Evolutionary conservation across 2,888 invertebrate genomes (phyloP), one percentile per base, ranked within the genome.

Genomic region (Epinotia ramella): DNA sequence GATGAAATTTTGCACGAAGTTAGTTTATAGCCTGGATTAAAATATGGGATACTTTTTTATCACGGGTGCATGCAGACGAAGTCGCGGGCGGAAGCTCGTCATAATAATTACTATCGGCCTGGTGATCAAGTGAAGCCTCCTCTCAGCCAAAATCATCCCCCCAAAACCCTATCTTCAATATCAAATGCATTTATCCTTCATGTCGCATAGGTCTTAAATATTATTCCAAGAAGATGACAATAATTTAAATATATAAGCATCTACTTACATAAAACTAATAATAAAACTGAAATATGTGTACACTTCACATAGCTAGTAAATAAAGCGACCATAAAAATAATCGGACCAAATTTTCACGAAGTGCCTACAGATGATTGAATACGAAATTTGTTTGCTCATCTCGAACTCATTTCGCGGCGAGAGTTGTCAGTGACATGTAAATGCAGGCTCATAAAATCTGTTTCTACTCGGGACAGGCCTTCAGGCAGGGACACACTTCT

Each of bases 371-470:
- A 56, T 72, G 76, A 79, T 79, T 79, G 78, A 73, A 77, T 75
- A 76, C 76, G 74, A 71, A 79, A 79, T 78, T 78, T 80, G 79
- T 79, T 79, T 79, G 78, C 78, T 79, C 79, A 78, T 76, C 72
- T 66, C 77, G 74, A 80, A 77, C 79, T 75, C 77, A 77, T 78
- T 79, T 60, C 76, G 53, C 49, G 67, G 67, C 63, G 67, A 63
- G 74, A 40, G 76, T 72, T 76, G 69, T 72, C 73, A 78, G 67
- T 76, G 79, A 77, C 76, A 74, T 78, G 73, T 74, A 78, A 77
- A 78, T 77, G 73, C 74, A 63, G 64, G 74, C 67, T 69, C 72
- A 78, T 72, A 69, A 73, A 77, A 72, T 77, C 66, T 74, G 72
- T 76, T 78, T 78, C 69, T 63, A 74, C 72, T 74, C 65, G 40